These are phyloP conservation scores for Drosophila pectinifera DNA, from an alignment of 1,140 invertebrate genomes.

Conservation along the genomic window DNA sequence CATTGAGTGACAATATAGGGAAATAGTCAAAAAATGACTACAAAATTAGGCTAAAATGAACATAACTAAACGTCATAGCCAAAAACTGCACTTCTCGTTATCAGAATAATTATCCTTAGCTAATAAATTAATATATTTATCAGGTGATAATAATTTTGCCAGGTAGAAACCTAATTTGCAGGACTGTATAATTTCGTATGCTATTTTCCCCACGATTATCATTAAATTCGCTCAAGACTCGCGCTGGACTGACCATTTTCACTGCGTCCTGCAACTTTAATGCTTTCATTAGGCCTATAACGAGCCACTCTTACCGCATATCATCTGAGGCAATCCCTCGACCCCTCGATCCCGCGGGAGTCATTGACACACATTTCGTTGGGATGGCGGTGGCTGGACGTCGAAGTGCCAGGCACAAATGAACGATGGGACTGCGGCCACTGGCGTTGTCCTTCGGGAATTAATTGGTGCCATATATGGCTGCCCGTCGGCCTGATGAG, in stretches of 20 bases:
- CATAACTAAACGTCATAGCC: no score
- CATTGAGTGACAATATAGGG: no score
- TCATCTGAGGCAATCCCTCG: constrained; percentile 22
- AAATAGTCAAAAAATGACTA: no score
- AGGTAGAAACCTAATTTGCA: neutral
- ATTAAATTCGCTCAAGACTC: neutral
- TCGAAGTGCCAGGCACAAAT: constrained; percentile 47
- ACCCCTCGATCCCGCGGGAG: constrained; percentile 47
- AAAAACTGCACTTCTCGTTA: no score
- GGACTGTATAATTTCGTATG: neutral
- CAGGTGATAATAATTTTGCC: neutral
- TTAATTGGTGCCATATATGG: constrained; percentile 33
- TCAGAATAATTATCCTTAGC: neutral
- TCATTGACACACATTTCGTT: constrained; percentile 75
- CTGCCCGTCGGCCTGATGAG: constrained; percentile 12
- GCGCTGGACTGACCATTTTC: constrained; percentile 21
- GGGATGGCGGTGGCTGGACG: constrained; percentile 37
- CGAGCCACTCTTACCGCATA: constrained; percentile 59
- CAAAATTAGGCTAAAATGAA: no score
- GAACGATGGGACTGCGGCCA: constrained; percentile 32
- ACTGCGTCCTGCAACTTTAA: constrained; percentile 71
- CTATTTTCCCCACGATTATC: neutral
- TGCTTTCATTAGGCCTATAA: constrained; percentile 79
- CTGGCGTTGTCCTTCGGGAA: constrained; percentile 25
- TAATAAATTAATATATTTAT: no score